Conservation (phyloP, 2,797 vertebrate species). For the Esox lucius region DNA sequence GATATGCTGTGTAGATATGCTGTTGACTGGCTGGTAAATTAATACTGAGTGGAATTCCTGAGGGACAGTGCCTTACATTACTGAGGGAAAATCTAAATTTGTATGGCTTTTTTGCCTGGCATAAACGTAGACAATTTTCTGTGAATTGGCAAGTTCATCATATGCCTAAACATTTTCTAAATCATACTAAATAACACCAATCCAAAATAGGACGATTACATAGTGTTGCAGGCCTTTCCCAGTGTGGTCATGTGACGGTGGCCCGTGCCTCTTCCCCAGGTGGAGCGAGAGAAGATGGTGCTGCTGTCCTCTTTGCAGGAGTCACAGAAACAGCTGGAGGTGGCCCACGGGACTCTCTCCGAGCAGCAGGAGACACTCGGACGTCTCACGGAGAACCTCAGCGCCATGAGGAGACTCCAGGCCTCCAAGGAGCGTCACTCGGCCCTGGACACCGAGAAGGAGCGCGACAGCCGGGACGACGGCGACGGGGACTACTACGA, state of each 20-base stretch:
- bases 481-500: slow-evolving; percentile 94
- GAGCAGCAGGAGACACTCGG: slow-evolving; percentile 91
- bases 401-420: slow-evolving; percentile 89
- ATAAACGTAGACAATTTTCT: not conserved
- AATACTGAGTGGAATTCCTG: not conserved
- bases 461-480: slow-evolving; percentile 89
- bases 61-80: not conserved
- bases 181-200: not conserved
- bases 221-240: not conserved
- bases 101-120: not conserved
- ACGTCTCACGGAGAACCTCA: slow-evolving; percentile 89
- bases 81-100: not conserved
- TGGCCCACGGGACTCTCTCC: slow-evolving; percentile 84
- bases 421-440: slow-evolving; percentile 91
- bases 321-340: slow-evolving; percentile 92
- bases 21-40: not conserved
- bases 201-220: not conserved
- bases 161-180: not conserved
- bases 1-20: not conserved
- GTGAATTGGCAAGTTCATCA: too few relatives aligned
- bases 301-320: slow-evolving; percentile 89
- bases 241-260: not conserved
- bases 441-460: slow-evolving; percentile 89
- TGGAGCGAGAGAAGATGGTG: slow-evolving; percentile 90
- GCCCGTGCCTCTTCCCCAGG: slow-evolving; percentile 66